Base-by-base conservation (phyloP, 1,140 invertebrate genomes). In the Papilio dardanus region DNA sequence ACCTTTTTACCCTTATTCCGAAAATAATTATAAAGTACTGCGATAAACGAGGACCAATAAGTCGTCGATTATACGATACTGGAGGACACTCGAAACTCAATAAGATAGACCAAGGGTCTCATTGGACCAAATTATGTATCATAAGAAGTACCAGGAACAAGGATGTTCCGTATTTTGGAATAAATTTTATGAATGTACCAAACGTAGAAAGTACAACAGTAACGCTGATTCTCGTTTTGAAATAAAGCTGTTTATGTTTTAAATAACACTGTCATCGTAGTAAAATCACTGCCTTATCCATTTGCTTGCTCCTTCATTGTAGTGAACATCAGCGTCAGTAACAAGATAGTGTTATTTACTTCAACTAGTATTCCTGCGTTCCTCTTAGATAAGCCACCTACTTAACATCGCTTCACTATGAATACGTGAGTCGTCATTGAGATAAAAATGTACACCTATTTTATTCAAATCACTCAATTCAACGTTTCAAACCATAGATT, bases 391-490 rank as follows among this genome's bases (percentile, higher is more conserved):
- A 54, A 73, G 42, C 73, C 75, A 74, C 78, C 75, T 73, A 73
- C 75, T 74, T 78, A 75, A 81, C 68, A 65, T 58, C 40, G 42
- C 16, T 50, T 75, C 74, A 74, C 79, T 76, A 79, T 37, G 37
- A 75, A 77, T 65, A 50, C 75, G 75, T 76, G 79, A 75, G 74
- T 12, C 31, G 75, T 71, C 68, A 66, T 81, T 81, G 69, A 81
- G 83, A 84, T 84, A 84, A 81, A 78, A 78, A 62, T 46, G 46
- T 71, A 19, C 68, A 65, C 77, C 71, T 78, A 75, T 80, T 77
- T 78, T 80, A 86, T 83, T 78, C 74, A 83, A 86, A 84, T 83
- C 74, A 58, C 83, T 83, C 78, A 80, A 86, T 86, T 84, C 21
- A n/a, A 54, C 28, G 71, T 81, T 40, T 65, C 40, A 73, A 76